Evolutionary conservation across 2,888 invertebrate genomes (phyloP), one percentile per base, ranked within the genome.

Genomic region (Ethmia dodecea): DNA sequence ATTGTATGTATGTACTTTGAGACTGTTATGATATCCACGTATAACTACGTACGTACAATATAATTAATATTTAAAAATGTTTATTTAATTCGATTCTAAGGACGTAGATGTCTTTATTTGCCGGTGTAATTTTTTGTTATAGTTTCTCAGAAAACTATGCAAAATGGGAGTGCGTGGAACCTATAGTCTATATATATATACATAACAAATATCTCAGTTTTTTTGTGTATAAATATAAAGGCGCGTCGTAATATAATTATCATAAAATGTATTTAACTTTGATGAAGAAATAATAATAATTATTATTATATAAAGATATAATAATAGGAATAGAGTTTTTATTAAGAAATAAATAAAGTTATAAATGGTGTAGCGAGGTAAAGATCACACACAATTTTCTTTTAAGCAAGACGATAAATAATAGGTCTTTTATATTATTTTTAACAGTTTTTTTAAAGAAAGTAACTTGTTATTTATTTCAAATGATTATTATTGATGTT

Each of bases 381-480:
- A n/a, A 58, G 67, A 75, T 74, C 79, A 81, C 79, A 76, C 70
- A 64, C 53, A 49, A 63, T 76, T 77, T 30, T 70, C 66, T 63
- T 68, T 72, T 65, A 62, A 69, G 62, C 53, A 69, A 61, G 69
- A 68, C 73, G 53, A 64, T 74, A 48, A 28, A 15, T 61, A 60
- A 61, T 74, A 76, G 67, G 71, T 62, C 55, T 60, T 72, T 75
- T 77, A 77, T 75, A 75, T 79, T 78, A 80, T 74, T 81, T 68
- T 81, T 80, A 84, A 80, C 81, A 79, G 70, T 78, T 80, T 83
- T 75, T 77, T 69, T 58, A 71, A 76, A 75, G 62, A 71, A 59
- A 78, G 76, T 79, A 81, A 79, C 72, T 81, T 84, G 86, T 86
- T 86, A 86, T 86, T 86, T 86, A 86, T 86, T 86, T 84, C 77